Conservation (phyloP, 35 echinoderm and acorn worm species). For the Strongylocentrotus purpuratus region DNA sequence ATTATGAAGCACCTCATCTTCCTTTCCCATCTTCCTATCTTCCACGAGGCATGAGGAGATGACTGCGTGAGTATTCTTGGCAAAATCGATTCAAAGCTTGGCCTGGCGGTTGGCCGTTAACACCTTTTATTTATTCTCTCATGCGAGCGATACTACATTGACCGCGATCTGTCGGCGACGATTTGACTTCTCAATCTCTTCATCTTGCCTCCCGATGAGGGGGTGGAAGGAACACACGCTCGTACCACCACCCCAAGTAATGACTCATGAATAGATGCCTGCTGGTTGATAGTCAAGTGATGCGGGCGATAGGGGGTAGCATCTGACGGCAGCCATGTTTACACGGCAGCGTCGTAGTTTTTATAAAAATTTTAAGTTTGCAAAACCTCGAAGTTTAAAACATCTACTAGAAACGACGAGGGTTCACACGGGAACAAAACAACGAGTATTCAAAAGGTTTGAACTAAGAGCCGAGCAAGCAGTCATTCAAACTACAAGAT, state of each 20-base stretch:
- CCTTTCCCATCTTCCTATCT: neutral
- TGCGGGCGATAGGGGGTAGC: neutral
- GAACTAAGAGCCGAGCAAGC: too few relatives aligned
- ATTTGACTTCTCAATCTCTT: slow-evolving; percentile 11
- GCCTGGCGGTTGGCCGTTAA: neutral
- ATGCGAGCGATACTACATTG: neutral
- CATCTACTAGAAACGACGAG: too few relatives aligned
- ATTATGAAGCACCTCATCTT: neutral
- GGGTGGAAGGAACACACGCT: neutral
- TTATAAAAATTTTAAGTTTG: too few relatives aligned
- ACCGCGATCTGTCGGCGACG: neutral
- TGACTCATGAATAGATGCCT: slow-evolving; percentile 6
- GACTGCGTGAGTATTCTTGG: neutral
- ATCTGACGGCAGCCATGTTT: neutral
- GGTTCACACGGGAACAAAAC: too few relatives aligned
- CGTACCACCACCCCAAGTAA: neutral
- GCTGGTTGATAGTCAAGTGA: neutral
- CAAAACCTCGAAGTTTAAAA: too few relatives aligned
- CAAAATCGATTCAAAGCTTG: neutral
- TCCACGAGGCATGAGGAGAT: neutral
- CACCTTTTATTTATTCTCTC: slow-evolving; percentile 12
- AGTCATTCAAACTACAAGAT: too few relatives aligned
- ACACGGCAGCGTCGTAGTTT: too few relatives aligned
- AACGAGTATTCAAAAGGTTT: too few relatives aligned
- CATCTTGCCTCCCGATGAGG: neutral